A percentile compares a stretch with the other conserved stretches of the same genome.
Evolutionary conservation across 1,140 invertebrate species (phyloP).

Genomic region (Atta cephalotes): DNA sequence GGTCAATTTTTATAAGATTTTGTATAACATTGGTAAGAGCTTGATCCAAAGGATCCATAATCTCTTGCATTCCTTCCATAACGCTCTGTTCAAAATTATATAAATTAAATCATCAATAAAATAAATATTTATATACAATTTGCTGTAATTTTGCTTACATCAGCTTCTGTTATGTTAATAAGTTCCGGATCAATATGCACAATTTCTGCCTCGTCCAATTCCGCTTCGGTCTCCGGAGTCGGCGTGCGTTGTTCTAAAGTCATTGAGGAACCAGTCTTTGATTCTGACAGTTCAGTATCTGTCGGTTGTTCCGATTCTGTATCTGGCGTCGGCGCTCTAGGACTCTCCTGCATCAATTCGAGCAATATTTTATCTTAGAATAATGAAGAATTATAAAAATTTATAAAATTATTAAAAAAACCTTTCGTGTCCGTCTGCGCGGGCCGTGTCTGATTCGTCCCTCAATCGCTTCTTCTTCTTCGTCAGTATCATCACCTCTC

Average conservation of each 20-base stretch:
- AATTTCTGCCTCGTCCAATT: constrained; percentile 78
- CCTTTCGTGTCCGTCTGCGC: constrained; percentile 83
- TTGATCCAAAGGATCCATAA: constrained; percentile 80
- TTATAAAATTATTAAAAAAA: constrained; percentile 46
- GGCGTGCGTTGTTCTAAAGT: constrained; percentile 83
- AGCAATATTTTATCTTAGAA: not conserved
- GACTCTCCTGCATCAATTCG: constrained; percentile 79
- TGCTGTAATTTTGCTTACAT: constrained; percentile 59
- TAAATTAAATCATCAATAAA: not conserved
- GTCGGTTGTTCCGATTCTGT: constrained; percentile 86
- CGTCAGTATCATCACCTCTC: constrained; percentile 88
- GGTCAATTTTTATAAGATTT: constrained; percentile 81
- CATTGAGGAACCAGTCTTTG: constrained; percentile 79
- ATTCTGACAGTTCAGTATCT: constrained; percentile 82
- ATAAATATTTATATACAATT: not conserved
- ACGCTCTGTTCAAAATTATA: constrained; percentile 1
- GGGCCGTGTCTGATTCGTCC: constrained; percentile 83
- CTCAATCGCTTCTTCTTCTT: constrained; percentile 86
- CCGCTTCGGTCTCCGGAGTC: constrained; percentile 84
- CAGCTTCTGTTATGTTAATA: constrained; percentile 6
- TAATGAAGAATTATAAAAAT: not conserved
- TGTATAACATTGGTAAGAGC: constrained; percentile 83
- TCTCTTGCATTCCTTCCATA: constrained; percentile 59
- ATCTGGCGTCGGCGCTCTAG: constrained; percentile 84
- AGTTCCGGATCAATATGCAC: constrained; percentile 45